Evolutionary conservation across 2,888 invertebrate genomes (phyloP), one percentile per base, ranked within the genome.

Genomic region (Dynastes grantii): DNA sequence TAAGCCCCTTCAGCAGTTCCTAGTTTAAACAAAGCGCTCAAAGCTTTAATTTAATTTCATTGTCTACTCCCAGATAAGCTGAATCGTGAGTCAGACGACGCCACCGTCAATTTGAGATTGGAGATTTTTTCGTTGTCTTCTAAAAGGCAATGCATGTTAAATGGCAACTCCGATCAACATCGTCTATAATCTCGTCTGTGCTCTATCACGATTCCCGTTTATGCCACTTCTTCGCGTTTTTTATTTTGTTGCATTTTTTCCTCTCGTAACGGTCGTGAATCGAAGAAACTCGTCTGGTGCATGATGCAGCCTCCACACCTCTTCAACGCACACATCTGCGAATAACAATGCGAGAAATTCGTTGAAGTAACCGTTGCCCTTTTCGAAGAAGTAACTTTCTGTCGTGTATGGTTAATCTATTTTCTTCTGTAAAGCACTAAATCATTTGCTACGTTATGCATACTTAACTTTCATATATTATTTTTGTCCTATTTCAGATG

Each of bases 161-260:
- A 77, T 70, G 70, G 77, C 70, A 77, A 76, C 63, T 76, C 16
- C 37, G 68, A 58, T 40, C 77, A 53, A 58, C 77, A 53, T 61
- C 68, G 61, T 67, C 67, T 68, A 65, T 68, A 77, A 77, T 68
- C 68, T 77, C 75, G 78, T 67, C 73, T 75, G 65, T 79, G 79
- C 81, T 79, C 81, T 79, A 81, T 81, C 78, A 79, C 80, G 80
- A 77, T 58, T 77, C 40, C 73, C 58, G 49, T 68, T 70, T 77
- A 64, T 80, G 73, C 71, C 76, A 80, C 73, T 77, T 76, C 73
- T 37, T 27, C 53, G 76, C 70, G 51, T 76, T 77, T 76, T 75
- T 73, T 32, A 32, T 32, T 61, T 37, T 4, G 4, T 37, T 27
- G 9, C 11, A n/a, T 61, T 61, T 61, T 68, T 61, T 40, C 37